Evolutionary conservation across 2,888 invertebrate species (phyloP).

Genomic region (Pachymerium ferrugineum): DNA sequence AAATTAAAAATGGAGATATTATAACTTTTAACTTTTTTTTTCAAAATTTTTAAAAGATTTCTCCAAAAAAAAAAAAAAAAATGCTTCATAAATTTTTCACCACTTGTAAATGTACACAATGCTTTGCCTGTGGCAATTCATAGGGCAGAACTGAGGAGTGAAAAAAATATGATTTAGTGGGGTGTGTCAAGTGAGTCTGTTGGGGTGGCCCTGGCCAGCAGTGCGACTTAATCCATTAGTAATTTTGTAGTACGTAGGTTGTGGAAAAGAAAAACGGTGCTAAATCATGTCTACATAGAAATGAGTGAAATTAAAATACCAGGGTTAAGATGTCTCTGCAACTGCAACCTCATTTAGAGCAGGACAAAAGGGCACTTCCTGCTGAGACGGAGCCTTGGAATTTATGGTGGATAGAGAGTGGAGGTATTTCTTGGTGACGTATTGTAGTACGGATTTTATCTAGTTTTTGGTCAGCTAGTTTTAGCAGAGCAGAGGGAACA

Average conservation of each 20-base stretch:
- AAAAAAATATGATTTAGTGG: constrained; percentile 7
- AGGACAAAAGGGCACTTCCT: too few relatives aligned
- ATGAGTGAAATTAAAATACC: too few relatives aligned
- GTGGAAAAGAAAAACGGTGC: too few relatives aligned
- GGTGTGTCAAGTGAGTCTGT: constrained; percentile 9
- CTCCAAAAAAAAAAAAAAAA: neutral
- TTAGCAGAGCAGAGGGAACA: too few relatives aligned
- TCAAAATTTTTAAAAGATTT: neutral
- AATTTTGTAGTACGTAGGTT: neutral
- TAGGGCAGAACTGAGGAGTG: neutral
- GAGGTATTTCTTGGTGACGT: too few relatives aligned
- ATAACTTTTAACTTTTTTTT: neutral
- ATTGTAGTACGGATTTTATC: too few relatives aligned
- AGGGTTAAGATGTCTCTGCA: too few relatives aligned
- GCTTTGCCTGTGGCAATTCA: constrained; percentile 3
- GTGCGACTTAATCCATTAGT: constrained; percentile 18
- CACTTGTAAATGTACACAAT: constrained; percentile 15
- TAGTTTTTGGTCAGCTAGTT: too few relatives aligned
- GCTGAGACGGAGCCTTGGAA: too few relatives aligned
- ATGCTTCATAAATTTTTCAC: constrained; percentile 2
- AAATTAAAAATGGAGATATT: neutral
- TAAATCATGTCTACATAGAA: too few relatives aligned
- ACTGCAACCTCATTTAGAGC: too few relatives aligned
- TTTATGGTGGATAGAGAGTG: too few relatives aligned
- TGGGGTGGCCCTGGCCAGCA: neutral